Evolutionary conservation across 2,797 vertebrate species (phyloP).

Genomic region (Saxicola maurus): DNA sequence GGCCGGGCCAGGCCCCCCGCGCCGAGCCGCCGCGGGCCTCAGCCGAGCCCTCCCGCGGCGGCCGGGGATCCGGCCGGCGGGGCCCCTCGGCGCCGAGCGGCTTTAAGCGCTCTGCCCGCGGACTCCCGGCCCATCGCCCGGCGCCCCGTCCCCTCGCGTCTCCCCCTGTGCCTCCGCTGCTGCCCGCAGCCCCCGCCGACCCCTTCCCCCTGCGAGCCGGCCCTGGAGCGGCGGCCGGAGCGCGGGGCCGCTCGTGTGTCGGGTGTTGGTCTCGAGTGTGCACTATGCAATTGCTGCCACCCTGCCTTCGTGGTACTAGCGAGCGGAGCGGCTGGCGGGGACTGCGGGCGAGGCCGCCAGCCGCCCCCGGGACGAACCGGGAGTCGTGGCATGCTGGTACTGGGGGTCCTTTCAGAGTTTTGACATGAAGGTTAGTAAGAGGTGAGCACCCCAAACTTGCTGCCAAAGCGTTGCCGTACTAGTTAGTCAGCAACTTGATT

Average conservation of each 20-base stretch:
- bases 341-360: not conserved
- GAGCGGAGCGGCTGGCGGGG: not conserved
- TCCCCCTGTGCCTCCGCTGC: not conserved
- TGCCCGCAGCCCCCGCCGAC: not conserved
- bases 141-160: not conserved
- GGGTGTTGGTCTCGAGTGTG: not conserved
- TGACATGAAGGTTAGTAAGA: conserved; percentile 44
- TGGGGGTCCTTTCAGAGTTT: not conserved
- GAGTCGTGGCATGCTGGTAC: not conserved
- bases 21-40: not conserved
- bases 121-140: not conserved
- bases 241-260: not conserved
- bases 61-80: not conserved
- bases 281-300: conserved; percentile 49
- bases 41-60: not conserved
- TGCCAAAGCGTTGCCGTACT: conserved; percentile 48
- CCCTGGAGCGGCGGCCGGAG: not conserved
- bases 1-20: not conserved
- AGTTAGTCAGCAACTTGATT: not conserved
- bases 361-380: not conserved
- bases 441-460: conserved; percentile 4
- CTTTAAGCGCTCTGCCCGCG: not conserved
- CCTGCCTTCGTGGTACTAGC: not conserved
- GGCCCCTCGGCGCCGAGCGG: not conserved
- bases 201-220: not conserved